Evolutionary conservation across 2,888 invertebrate genomes (phyloP), one percentile per base, ranked within the genome.

Genomic region (Eudemis profundana): DNA sequence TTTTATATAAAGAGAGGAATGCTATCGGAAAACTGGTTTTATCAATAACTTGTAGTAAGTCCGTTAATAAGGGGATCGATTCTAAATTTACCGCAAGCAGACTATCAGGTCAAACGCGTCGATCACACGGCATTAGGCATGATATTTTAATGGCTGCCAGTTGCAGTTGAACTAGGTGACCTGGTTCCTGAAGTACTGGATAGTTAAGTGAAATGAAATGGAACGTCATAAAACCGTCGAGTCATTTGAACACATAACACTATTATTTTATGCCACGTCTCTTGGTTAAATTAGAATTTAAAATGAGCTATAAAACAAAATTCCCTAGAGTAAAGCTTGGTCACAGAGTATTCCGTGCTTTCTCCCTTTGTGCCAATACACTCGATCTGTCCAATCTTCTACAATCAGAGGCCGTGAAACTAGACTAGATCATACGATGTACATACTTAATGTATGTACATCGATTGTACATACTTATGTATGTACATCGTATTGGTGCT

Each of bases 71-170:
- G 3, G 7, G 14, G 33, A 50, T 63, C 56, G 15, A 56, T 50
- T 40, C 21, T 17, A 61, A 44, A 44, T 42, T 29, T 12, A 40
- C 4, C 40, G 33, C n/a, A 19, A 14, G 29, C 61, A 61, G 33
- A 40, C 49, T 63, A 50, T 29, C 40, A 59, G 60, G 65, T 53
- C 60, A 60, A 60, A 60, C 36, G 47, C 56, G 59, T 64, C 59
- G 71, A 71, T 70, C 69, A 73, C 70, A 73, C 74, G 70, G 70
- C 68, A 68, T 68, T 69, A 75, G 74, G 75, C 77, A 78, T 81
- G 78, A 82, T 84, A 82, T 86, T 83, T 81, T 82, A 82, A 83
- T 78, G 74, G 75, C 73, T 76, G 77, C 77, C 81, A 79, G 77
- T 72, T 77, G 80, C 76, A 78, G 70, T 74, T 49, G 68, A 85